phyloP scores from a whole-genome alignment of 2,797 vertebrate genomes.

The Tauraco hartlaubi region DNA sequence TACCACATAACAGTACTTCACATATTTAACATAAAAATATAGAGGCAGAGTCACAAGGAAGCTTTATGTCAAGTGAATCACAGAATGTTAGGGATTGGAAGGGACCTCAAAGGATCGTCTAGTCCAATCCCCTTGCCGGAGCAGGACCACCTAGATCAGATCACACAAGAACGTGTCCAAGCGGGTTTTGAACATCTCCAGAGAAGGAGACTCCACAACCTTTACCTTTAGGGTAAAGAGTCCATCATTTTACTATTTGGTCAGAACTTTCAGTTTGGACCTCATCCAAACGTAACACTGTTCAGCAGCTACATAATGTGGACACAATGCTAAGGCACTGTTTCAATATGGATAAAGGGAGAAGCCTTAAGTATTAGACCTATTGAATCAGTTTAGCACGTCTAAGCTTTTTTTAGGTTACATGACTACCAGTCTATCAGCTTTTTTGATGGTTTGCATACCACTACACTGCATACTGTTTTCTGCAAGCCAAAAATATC shows the following conservation, averaged over 20 bases:
- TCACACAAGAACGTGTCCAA: too few relatives aligned
- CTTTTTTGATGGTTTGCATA: neutral
- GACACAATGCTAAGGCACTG: neutral
- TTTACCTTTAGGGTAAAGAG: neutral
- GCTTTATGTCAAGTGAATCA: neutral
- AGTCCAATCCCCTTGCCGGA: too few relatives aligned
- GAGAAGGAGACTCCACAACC: too few relatives aligned
- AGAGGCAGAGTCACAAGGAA: neutral
- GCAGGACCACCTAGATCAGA: too few relatives aligned
- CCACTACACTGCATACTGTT: neutral
- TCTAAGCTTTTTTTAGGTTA: neutral
- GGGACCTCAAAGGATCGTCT: too few relatives aligned
- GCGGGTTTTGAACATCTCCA: too few relatives aligned
- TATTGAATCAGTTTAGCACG: neutral
- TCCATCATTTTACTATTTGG: neutral
- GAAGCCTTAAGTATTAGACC: neutral
- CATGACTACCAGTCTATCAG: neutral
- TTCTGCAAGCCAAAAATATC: neutral
- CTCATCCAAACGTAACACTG: neutral
- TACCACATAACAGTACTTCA: neutral
- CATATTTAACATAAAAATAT: neutral
- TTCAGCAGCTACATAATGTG: neutral
- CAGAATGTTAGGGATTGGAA: too few relatives aligned
- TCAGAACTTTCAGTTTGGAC: neutral
- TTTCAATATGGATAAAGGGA: neutral